Evolutionary conservation across 2,888 invertebrate species (phyloP).

Genomic region (Hoplodrina ambigua): DNA sequence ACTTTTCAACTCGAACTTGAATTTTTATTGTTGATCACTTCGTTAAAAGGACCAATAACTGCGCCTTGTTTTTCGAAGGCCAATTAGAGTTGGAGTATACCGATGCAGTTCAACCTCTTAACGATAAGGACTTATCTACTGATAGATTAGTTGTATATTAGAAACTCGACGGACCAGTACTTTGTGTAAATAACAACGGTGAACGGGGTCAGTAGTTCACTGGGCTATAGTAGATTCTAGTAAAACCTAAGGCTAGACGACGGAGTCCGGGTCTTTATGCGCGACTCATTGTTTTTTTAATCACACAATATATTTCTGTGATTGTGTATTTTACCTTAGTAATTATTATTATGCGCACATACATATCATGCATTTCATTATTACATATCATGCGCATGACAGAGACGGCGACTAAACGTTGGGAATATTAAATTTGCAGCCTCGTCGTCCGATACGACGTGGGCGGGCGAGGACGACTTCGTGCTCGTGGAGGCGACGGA

Average conservation of each 20-base stretch:
- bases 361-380: too few relatives aligned
- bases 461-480: conserved; percentile 95
- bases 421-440: conserved; percentile 67
- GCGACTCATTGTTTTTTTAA: not conserved
- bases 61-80: conserved; percentile 3
- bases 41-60: not conserved
- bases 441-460: conserved; percentile 86
- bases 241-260: conserved; percentile 31
- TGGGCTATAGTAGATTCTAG: conserved; percentile 49
- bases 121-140: conserved; percentile 37
- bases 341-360: too few relatives aligned
- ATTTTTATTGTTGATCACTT: too few relatives aligned
- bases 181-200: conserved; percentile 51
- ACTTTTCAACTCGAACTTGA: too few relatives aligned
- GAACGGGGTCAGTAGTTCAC: conserved; percentile 55
- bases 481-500: conserved; percentile 94
- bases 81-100: not conserved
- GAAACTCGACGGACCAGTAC: conserved; percentile 28
- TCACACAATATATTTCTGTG: conserved; percentile 3
- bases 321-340: conserved; percentile 5
- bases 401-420: too few relatives aligned
- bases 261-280: conserved; percentile 16
- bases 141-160: conserved; percentile 44
- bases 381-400: too few relatives aligned
- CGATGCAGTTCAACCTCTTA: not conserved